Evolutionary conservation across 2,888 invertebrate species (phyloP).

Genomic region (Plebejus melissa): DNA sequence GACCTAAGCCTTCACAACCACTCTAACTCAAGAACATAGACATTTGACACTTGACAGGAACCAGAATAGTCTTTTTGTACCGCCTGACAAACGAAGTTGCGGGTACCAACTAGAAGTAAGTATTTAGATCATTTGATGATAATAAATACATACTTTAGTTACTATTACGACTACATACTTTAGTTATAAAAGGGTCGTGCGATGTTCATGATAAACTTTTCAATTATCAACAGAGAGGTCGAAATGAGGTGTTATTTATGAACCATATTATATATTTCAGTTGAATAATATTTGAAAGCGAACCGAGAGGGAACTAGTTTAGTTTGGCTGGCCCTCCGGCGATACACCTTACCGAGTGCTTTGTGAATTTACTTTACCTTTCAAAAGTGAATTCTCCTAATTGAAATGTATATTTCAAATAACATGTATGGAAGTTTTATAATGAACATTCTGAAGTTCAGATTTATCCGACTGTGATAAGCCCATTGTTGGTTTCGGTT

Average conservation of each 20-base stretch:
- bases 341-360: constrained; percentile 57
- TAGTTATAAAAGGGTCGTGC: not conserved
- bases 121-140: too few relatives aligned
- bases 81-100: too few relatives aligned
- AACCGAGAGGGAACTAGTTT: constrained; percentile 50
- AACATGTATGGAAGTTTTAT: constrained; percentile 46
- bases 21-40: too few relatives aligned
- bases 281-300: constrained; percentile 41
- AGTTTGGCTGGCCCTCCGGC: constrained; percentile 54
- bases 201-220: constrained; percentile 9
- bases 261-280: constrained; percentile 27
- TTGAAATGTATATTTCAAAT: constrained; percentile 71
- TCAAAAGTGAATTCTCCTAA: constrained; percentile 65
- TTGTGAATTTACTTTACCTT: constrained; percentile 67
- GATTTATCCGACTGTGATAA: not conserved
- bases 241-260: constrained; percentile 27
- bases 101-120: too few relatives aligned
- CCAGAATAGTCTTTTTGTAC: too few relatives aligned
- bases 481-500: not conserved
- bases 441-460: constrained; percentile 19
- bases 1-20: too few relatives aligned
- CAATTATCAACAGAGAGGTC: not conserved
- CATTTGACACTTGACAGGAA: too few relatives aligned
- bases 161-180: not conserved
- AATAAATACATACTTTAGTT: not conserved